These are phyloP conservation scores for Elgaria multicarinata DNA, from an alignment of 2,113 vertebrate species.

Conservation along the genomic window DNA sequence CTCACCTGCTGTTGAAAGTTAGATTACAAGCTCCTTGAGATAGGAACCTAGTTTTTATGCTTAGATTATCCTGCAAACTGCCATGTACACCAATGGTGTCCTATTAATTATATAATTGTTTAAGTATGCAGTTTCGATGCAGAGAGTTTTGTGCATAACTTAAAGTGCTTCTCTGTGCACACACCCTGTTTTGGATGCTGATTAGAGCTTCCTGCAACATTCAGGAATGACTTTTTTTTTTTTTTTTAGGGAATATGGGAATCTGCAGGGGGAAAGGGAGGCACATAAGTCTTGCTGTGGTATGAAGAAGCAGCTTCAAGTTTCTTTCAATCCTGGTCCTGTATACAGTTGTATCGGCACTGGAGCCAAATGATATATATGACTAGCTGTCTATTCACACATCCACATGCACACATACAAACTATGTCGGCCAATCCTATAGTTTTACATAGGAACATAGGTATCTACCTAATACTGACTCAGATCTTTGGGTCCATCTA, in stretches of 20 bases:
- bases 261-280: not conserved
- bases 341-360: not conserved
- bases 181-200: not conserved
- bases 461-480: no score
- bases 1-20: conserved; percentile 1
- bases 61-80: not conserved
- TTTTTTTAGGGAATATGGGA: not conserved
- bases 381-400: no score
- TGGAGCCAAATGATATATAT: not conserved
- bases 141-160: not conserved
- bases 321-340: not conserved
- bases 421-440: no score
- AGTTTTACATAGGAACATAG: no score
- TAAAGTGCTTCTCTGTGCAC: not conserved
- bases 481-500: no score
- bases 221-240: not conserved
- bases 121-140: not conserved
- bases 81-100: not conserved
- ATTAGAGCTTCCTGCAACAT: not conserved
- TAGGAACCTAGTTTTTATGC: not conserved
- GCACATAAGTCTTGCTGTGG: no score
- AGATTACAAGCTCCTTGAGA: not conserved
- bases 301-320: not conserved
- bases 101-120: not conserved
- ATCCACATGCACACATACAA: no score